These are phyloP conservation scores for Tetramorium alpestre DNA, from an alignment of 1,140 invertebrate genomes.

Conservation along the genomic window DNA sequence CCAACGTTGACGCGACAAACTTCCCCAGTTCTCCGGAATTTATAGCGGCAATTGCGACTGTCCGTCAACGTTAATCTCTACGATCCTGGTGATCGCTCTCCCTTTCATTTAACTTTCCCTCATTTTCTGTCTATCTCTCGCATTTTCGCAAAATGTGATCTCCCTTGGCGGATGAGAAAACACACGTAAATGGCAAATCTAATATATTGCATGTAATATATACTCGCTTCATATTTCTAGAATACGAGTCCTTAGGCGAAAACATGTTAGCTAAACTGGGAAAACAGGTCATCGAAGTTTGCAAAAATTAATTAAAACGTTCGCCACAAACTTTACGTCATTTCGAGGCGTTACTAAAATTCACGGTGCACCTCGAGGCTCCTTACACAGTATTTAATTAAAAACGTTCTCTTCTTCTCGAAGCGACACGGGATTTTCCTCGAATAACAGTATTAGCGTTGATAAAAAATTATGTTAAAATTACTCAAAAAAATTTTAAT, in stretches of 20 bases:
- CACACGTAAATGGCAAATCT: neutral
- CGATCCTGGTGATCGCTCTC: constrained; percentile 61
- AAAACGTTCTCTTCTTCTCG: constrained; percentile 9
- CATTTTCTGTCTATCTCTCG: neutral
- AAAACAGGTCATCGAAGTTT: constrained; percentile 37
- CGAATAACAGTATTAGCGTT: neutral
- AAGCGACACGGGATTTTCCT: neutral
- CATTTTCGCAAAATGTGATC: too few relatives aligned
- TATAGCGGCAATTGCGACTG: constrained; percentile 27
- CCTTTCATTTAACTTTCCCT: constrained; percentile 36
- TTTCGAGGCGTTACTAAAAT: constrained; percentile 29
- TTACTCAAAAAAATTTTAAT: constrained; percentile 16
- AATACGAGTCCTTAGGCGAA: neutral
- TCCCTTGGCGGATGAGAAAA: neutral
- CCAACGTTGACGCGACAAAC: neutral
- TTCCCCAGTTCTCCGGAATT: neutral
- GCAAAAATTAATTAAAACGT: constrained; percentile 57
- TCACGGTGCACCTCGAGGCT: neutral
- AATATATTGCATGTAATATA: constrained; percentile 16
- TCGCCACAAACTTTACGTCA: constrained; percentile 32
- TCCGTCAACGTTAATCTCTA: constrained; percentile 60
- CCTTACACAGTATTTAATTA: constrained; percentile 40
- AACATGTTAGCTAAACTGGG: constrained; percentile 12
- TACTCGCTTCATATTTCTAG: neutral
- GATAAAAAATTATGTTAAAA: constrained; percentile 23